Evolutionary conservation across 2,888 invertebrate genomes (phyloP), one percentile per base, ranked within the genome.

Genomic region (Eustalomyia histrio): DNA sequence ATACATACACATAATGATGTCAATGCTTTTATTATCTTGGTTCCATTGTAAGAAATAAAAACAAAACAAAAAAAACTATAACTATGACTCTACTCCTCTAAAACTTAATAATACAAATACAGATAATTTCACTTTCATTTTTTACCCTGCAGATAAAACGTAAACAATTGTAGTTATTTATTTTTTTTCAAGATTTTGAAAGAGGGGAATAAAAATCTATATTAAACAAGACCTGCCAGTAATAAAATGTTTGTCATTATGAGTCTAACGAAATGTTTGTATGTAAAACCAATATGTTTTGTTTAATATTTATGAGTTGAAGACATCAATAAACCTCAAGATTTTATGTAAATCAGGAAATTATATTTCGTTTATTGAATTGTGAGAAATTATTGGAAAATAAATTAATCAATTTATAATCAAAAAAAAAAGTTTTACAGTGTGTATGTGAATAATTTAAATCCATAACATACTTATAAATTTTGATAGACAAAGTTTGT

Each of bases 341-440:
- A 74, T 81, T 81, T 81, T 81, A 81, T 78, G 65, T 67, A 74
- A 81, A 78, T 81, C 78, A 74, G 78, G 71, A 81, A 81, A 74
- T 81, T 71, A 33, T 29, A 29, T 55, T 47, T 58, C 3, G 12
- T 64, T 68, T 61, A 55, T 75, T 33, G 63, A 68, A 55, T 47
- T 61, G 21, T 47, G 29, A 39, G 14, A 52, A 52, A 14, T 47
- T 1, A n/a, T 47, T n/a, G n/a, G 3, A 47, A 47, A 47, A 52
- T 67, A 60, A 74, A 60, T 35, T 73, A 47, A 39, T 17, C 24
- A 50, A 35, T 65, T 74, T 52, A 43, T 43, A 29, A 18, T n/a
- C 16, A 65, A 21, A 8, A 29, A 29, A 65, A 35, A 39, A 29
- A 29, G 29, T 7, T 29, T 29, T 6, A 29, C 1, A 29, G 29